A percentile compares a stretch with the other conserved stretches of the same genome.
These are phyloP conservation scores for Pomatostomus ruficeps DNA, from an alignment of 2,113 vertebrate genomes.

Conservation along the genomic window DNA sequence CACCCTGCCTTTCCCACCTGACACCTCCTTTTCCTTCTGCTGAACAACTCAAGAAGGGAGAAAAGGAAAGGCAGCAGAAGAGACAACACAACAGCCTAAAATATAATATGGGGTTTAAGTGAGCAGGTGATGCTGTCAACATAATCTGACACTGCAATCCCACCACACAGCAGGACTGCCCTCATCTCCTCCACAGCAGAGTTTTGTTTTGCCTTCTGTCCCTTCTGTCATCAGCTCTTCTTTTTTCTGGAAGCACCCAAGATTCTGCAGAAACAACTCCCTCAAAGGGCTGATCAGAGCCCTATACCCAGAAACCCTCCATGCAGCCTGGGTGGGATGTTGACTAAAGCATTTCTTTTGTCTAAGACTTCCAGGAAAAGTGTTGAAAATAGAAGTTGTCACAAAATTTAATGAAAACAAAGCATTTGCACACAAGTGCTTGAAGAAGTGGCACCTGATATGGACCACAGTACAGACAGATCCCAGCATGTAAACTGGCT, in stretches of 20 bases:
- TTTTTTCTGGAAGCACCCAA: not conserved
- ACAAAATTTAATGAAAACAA: not conserved
- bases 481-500: not conserved
- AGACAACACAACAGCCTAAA: not conserved
- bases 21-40: not conserved
- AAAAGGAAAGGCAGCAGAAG: not conserved
- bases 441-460: not conserved
- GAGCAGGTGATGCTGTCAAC: not conserved
- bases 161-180: rapidly evolving
- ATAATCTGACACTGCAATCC: not conserved
- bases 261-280: not conserved
- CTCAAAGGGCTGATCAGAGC: not conserved
- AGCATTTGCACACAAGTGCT: not conserved
- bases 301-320: not conserved
- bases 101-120: not conserved
- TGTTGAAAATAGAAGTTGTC: not conserved
- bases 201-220: not conserved
- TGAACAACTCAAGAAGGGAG: not conserved
- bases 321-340: not conserved
- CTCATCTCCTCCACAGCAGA: not conserved
- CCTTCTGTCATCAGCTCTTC: not conserved
- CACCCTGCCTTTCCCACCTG: not conserved
- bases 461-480: too few relatives aligned
- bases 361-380: rapidly evolving
- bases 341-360: not conserved